Base-by-base conservation (phyloP, 2,797 vertebrate genomes). In the Capromys pilorides region DNA sequence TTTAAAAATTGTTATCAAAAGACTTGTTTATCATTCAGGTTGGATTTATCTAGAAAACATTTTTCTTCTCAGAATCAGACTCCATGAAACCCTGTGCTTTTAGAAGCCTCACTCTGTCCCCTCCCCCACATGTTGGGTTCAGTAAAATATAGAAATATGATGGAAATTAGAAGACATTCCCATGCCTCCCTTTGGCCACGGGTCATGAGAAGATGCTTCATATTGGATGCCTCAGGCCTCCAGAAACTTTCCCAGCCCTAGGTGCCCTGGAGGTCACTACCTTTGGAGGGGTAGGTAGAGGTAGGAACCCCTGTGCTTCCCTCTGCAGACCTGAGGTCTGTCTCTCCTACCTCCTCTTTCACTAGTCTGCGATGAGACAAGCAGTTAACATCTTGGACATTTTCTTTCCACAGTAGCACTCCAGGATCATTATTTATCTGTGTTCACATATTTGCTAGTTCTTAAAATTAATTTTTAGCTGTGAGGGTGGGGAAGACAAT, bases 121-220 rank as follows among this genome's bases (percentile, higher is more conserved):
- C 13, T 26, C 33, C 33, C 54, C 28, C 19, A n/a, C 36, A 26
- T 36, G 51, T 8, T 86, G 39, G 62, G 62, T 73, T 96, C 59
- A 61, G 28, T 84, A 90, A 95, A 93, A 92, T 64, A 87, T 7
- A 67, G 51, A 73, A 88, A 82, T 79, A 78, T 80, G 87, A 91
- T 93, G 73, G 69, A 93, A 92, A 94, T 78, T 81, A 89, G 49
- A 77, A 87, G 64, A 59, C 92, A 71, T 69, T 36, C 62, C 82
- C 49, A 39, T 66, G 45, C n/a, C 51, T 82, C 86, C 69, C 66
- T 88, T 87, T 91, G 88, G 75, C 49, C 33, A 49, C 66, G 86
- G 83, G 87, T 90, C 80, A 33, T 93, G 93, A 95, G 92, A 96
- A 92, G 88, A 90, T 61, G 69, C 31, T 64, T 88, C 94, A 94